These are phyloP conservation scores for Netelia inedita DNA, from an alignment of 2,888 invertebrate species.

Conservation along the genomic window DNA sequence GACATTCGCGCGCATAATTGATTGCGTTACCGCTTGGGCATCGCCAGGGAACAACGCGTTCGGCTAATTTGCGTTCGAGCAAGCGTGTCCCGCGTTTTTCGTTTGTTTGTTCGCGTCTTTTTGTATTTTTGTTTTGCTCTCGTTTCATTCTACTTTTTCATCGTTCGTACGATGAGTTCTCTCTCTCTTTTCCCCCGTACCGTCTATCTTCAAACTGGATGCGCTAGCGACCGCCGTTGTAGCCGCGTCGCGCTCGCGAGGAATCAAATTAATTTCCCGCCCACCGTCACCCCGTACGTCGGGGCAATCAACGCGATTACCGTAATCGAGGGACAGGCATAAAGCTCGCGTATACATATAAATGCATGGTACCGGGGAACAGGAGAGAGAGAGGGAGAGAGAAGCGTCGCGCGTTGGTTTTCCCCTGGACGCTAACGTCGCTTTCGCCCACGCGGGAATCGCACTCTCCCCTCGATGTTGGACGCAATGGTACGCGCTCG, in stretches of 20 bases:
- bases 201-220: slow-evolving; percentile 4
- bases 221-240: slow-evolving; percentile 55
- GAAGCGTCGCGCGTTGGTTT: slow-evolving; percentile 43
- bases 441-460: slow-evolving; percentile 40
- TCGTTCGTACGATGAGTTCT: slow-evolving; percentile 9
- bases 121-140: slow-evolving; percentile 8
- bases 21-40: slow-evolving; percentile 9
- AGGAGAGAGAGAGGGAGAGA: slow-evolving; percentile 26
- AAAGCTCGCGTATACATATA: slow-evolving; percentile 32
- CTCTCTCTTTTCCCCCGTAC: slow-evolving; percentile 2
- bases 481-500: slow-evolving; percentile 48
- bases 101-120: slow-evolving; percentile 4
- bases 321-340: slow-evolving; percentile 67
- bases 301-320: slow-evolving; percentile 76
- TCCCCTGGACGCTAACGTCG: slow-evolving; percentile 38
- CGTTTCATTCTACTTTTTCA: background rate
- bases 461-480: slow-evolving; percentile 45
- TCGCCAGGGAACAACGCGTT: slow-evolving; percentile 10
- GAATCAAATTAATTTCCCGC: slow-evolving; percentile 74
- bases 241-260: slow-evolving; percentile 55
- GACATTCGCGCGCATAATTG: slow-evolving; percentile 10
- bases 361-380: background rate
- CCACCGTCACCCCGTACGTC: slow-evolving; percentile 60
- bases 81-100: background rate
- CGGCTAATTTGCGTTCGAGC: slow-evolving; percentile 25